Conservation (phyloP, 2,113 vertebrate species). For the Opisthocomus hoazin region DNA sequence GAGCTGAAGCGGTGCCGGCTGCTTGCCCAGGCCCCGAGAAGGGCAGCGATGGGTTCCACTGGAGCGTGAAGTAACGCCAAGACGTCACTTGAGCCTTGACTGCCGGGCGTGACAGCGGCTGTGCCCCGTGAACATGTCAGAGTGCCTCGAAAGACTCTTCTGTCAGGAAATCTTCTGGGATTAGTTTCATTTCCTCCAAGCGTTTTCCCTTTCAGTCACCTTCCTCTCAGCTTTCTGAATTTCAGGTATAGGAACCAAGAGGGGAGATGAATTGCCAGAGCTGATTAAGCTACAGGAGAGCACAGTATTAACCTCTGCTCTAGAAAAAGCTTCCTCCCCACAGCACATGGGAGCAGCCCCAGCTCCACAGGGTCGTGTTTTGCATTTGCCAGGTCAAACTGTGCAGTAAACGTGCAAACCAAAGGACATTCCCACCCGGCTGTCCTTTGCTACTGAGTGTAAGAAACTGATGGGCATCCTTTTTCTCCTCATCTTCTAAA, state of each 20-base stretch:
- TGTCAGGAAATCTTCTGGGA: slow-evolving; percentile 34
- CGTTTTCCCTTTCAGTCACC: background rate
- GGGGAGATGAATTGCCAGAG: too few relatives aligned
- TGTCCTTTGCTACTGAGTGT: background rate
- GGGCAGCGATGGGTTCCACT: rapidly evolving
- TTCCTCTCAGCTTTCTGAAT: background rate
- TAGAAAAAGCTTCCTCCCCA: background rate
- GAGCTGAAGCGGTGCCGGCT: background rate
- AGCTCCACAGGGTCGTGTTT: rapidly evolving
- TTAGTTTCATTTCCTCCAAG: slow-evolving; percentile 8
- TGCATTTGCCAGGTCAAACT: background rate
- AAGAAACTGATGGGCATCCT: background rate
- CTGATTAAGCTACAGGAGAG: background rate
- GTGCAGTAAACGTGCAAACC: background rate
- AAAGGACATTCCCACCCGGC: background rate
- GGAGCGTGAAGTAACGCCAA: background rate
- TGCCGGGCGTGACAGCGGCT: background rate
- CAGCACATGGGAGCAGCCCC: background rate
- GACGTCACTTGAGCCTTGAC: background rate
- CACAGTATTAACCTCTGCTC: background rate
- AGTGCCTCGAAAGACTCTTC: background rate
- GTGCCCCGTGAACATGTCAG: slow-evolving; percentile 7
- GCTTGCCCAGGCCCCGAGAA: rapidly evolving
- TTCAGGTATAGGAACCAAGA: background rate
- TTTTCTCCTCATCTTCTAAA: background rate